These are phyloP conservation scores for Scelioninae gen. 1 DNA, from an alignment of 2,888 invertebrate species.

Conservation along the genomic window DNA sequence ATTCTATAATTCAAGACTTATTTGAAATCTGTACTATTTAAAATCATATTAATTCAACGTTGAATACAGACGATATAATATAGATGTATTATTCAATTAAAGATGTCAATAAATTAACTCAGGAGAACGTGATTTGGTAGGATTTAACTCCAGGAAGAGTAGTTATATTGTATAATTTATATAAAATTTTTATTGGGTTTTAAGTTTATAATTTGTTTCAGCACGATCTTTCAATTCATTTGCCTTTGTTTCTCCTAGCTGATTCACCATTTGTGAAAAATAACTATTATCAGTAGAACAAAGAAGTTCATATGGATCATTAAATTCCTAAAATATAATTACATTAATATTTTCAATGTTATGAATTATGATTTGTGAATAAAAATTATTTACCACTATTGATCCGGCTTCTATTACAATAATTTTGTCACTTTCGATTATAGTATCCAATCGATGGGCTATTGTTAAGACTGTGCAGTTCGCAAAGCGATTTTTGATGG, in stretches of 20 bases:
- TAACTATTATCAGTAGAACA: conserved; percentile 74
- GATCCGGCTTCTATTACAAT: conserved; percentile 93
- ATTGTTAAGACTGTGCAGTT: conserved; percentile 95
- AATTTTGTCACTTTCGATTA: conserved; percentile 96
- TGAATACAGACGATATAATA: no score
- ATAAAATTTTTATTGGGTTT: no score
- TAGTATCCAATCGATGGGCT: conserved; percentile 95
- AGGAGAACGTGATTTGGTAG: no score
- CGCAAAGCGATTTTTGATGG: conserved; percentile 91
- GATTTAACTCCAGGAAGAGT: no score
- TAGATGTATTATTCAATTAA: no score
- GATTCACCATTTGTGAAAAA: conserved; percentile 14
- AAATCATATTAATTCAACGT: no score
- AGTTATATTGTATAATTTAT: no score
- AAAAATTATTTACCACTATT: conserved; percentile 84
- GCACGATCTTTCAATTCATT: conserved; percentile 9
- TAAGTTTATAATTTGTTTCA: not conserved
- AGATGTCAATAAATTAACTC: no score
- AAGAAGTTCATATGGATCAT: conserved; percentile 89
- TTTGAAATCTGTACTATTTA: no score
- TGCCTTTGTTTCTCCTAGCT: not conserved
- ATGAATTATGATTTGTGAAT: not conserved
- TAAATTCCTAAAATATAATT: conserved; percentile 86
- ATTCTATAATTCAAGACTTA: no score
- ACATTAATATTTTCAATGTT: not conserved